phyloP scores from a whole-genome alignment of 2,797 vertebrate genomes.

The Fundulus diaphanus region DNA sequence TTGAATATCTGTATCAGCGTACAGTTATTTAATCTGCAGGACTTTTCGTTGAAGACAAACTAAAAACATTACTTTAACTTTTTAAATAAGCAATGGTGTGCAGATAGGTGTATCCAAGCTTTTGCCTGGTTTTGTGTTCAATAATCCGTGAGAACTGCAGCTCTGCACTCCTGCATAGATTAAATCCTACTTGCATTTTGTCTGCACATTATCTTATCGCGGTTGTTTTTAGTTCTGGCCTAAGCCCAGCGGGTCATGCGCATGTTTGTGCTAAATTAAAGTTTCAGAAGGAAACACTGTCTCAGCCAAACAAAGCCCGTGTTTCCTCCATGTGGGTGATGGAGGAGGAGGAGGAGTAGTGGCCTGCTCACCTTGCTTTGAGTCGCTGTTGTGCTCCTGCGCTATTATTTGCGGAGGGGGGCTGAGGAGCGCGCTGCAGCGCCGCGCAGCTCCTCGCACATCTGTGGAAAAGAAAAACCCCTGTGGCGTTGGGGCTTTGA shows the following conservation, averaged over 20 bases:
- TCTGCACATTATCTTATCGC: background rate
- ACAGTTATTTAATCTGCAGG: background rate
- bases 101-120: background rate
- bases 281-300: constrained; percentile 7
- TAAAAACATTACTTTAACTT: background rate
- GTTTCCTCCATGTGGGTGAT: constrained; percentile 27
- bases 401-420: constrained; percentile 96
- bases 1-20: background rate
- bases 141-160: background rate
- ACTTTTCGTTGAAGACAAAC: background rate
- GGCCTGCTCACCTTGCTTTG: constrained; percentile 75
- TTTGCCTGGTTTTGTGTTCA: background rate
- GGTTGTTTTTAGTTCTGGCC: background rate
- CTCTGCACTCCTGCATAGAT: background rate
- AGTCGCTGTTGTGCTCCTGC: constrained; percentile 89
- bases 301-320: constrained; percentile 11
- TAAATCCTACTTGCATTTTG: background rate
- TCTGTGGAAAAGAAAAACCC: background rate
- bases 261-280: background rate
- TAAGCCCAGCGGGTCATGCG: constrained; percentile 5
- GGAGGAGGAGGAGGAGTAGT: constrained; percentile 47
- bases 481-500: constrained; percentile 14
- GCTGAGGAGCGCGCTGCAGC: constrained; percentile 88
- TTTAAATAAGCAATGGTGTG: background rate
- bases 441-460: constrained; percentile 81